Base-by-base conservation (phyloP, 2,797 vertebrate genomes). In the Antennarius maculatus region DNA sequence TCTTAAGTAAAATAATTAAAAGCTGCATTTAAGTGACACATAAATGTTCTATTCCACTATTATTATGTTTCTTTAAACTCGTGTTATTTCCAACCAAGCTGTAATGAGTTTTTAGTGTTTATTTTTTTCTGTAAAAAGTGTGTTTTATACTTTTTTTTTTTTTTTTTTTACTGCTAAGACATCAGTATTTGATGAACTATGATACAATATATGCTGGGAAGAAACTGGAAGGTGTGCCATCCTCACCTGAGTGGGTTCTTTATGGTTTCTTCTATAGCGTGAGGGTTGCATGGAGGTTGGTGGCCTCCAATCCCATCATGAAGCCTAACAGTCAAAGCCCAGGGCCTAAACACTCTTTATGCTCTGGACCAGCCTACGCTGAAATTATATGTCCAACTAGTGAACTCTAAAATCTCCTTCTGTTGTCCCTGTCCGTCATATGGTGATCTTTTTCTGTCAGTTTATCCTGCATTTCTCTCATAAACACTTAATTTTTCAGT, bases 321-420 rank as follows among this genome's bases (percentile, higher is more conserved):
- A 45, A 56, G 49, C 62, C 71, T 60, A 69, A 73, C 69, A 77
- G 48, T 54, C 63, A 46, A 52, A 63, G 42, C 42, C 12, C 15
- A 14, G 15, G 12, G 12, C 42, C 15, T 14, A 15, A 14, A 16
- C 42, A 16, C 42, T 74, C 73, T 54, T 50, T 39, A n/a, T 11
- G 41, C 55, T 55, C 53, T 71, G 54, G 65, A 61, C 61, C 59
- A 39, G 45, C 8, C 67, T 48, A 64, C 57, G 28, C 52, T 64
- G 54, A 69, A 39, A 60, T 69, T 48, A 54, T 74, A 69, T 60
- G 71, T 77, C 73, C 63, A 80, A 72, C 66, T 46, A 58, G 65
- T 71, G 47, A 72, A 71, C 55, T 79, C 51, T 52, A 48, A 13
- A 42, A 42, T 15, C 41, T 39, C 31, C 31, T 34, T 34, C 31